Evolutionary conservation across 2,113 vertebrate species (phyloP).

Genomic region (Eulacestoma nigropectus): DNA sequence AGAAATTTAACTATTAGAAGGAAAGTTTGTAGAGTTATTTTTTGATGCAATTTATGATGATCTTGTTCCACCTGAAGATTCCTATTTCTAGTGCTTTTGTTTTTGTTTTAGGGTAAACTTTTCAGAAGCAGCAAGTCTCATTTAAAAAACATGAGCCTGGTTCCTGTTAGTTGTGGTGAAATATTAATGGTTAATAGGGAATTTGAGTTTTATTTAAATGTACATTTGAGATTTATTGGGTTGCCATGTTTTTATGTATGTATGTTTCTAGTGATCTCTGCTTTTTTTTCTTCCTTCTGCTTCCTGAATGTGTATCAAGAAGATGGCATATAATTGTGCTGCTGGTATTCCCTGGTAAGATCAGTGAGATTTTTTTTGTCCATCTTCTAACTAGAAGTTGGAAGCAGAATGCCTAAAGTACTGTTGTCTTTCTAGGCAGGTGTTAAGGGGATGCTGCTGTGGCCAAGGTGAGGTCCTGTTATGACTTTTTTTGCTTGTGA

Average conservation of each 20-base stretch:
- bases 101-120: not conserved
- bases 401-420: not conserved
- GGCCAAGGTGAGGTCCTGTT: not conserved
- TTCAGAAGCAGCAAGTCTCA: not conserved
- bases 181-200: not conserved
- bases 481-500: not conserved
- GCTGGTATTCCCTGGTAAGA: not conserved
- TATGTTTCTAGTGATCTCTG: not conserved
- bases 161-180: not conserved
- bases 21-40: not conserved
- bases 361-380: not conserved
- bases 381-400: not conserved
- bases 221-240: not conserved
- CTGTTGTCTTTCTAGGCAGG: not conserved
- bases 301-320: not conserved
- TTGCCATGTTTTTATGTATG: not conserved
- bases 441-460: not conserved
- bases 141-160: not conserved
- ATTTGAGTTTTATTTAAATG: not conserved
- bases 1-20: conserved; percentile 46
- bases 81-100: not conserved
- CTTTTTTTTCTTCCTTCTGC: not conserved
- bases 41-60: not conserved
- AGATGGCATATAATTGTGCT: not conserved
- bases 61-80: not conserved